Percentiles rank a stretch among this genome's conserved stretches.
Evolutionary conservation across 2,888 invertebrate species (phyloP).

Genomic region (Abrostola tripartita): DNA sequence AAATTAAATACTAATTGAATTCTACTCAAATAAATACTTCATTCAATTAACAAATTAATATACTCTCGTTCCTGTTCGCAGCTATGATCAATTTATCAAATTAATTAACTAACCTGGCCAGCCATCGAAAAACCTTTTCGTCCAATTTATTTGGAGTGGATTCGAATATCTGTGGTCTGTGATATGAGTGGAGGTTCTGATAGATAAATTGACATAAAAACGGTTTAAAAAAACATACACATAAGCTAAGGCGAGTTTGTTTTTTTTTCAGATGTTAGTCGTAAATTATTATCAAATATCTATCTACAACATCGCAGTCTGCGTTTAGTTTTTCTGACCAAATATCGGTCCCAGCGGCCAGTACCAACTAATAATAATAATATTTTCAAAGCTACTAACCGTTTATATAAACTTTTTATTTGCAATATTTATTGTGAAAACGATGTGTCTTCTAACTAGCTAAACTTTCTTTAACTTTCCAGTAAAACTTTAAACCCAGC

Average conservation of each 20-base stretch:
- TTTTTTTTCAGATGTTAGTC: too few species aligned
- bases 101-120: conserved; percentile 15
- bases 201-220: not conserved
- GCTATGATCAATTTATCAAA: conserved; percentile 3
- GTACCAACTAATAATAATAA: too few species aligned
- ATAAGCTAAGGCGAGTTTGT: not conserved
- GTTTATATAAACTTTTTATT: too few species aligned
- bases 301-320: too few species aligned
- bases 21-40: not conserved
- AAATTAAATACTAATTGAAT: not conserved
- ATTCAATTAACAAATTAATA: conserved; percentile 7
- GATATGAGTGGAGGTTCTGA: not conserved
- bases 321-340: too few species aligned
- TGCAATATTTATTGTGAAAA: too few species aligned
- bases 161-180: not conserved
- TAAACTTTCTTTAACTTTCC: not conserved
- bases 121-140: conserved; percentile 13
- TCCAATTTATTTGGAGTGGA: conserved; percentile 26
- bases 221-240: too few species aligned
- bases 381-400: too few species aligned
- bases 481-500: not conserved
- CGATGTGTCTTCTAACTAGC: too few species aligned
- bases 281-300: too few species aligned
- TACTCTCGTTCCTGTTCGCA: conserved; percentile 1
- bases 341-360: too few species aligned